A percentile compares a stretch with the other conserved stretches of the same genome.
Evolutionary conservation across 2,888 invertebrate species (phyloP).

Genomic region (Calameuta pallipes): DNA sequence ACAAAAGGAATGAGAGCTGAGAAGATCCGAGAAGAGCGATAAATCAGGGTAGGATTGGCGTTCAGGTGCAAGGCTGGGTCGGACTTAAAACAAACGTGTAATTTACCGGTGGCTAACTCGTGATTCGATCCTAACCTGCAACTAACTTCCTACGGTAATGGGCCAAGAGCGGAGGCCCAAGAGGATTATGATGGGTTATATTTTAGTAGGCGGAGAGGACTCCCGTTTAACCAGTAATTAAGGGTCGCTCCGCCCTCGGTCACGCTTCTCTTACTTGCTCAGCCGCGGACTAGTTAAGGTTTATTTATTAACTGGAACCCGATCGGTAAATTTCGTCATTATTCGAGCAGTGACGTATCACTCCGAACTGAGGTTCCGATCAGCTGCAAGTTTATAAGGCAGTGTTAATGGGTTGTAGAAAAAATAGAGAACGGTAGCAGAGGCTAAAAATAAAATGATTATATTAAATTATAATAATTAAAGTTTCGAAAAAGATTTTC

Average conservation of each 20-base stretch:
- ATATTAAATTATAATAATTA: too few species aligned
- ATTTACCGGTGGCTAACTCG: slow-evolving; percentile 61
- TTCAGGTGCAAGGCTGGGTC: slow-evolving; percentile 37
- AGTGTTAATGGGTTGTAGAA: too few species aligned
- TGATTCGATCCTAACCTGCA: slow-evolving; percentile 36
- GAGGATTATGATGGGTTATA: slow-evolving; percentile 61
- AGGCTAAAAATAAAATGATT: too few species aligned
- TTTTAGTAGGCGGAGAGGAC: slow-evolving; percentile 63
- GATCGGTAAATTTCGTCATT: slow-evolving; percentile 10
- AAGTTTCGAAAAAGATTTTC: too few species aligned
- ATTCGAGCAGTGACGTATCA: too few species aligned
- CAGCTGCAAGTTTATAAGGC: too few species aligned
- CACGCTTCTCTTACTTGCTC: slow-evolving; percentile 46
- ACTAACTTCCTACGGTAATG: slow-evolving; percentile 37
- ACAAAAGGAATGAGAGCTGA: slow-evolving; percentile 1
- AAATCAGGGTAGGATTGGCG: slow-evolving; percentile 48
- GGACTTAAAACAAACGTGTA: slow-evolving; percentile 60
- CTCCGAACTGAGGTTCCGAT: too few species aligned
- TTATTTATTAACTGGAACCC: slow-evolving; percentile 16
- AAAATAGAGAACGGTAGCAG: too few species aligned
- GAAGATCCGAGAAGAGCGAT: slow-evolving; percentile 34
- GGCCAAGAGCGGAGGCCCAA: slow-evolving; percentile 34
- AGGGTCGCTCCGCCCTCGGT: slow-evolving; percentile 57
- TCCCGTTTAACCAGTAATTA: slow-evolving; percentile 65
- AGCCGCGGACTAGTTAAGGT: slow-evolving; percentile 9